Conservation (phyloP, 1,140 invertebrate genomes). For the Spodoptera frugiperda region DNA sequence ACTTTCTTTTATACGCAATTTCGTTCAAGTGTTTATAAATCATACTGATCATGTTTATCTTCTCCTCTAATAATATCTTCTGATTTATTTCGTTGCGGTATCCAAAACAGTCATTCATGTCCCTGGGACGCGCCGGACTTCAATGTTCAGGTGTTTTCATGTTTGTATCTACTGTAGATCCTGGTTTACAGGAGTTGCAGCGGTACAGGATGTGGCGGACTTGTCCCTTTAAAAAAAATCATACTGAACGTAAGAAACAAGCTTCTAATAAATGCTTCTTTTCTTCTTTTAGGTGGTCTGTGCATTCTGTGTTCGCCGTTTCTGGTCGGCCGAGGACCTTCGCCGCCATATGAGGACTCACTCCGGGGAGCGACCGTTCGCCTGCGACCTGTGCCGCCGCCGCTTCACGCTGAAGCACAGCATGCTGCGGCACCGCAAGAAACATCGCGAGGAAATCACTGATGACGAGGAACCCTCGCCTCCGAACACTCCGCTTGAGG, state of each 20-base stretch:
- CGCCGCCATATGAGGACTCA: slow-evolving; percentile 96
- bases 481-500: slow-evolving; percentile 63
- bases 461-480: slow-evolving; percentile 85
- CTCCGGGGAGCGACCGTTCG: slow-evolving; percentile 93
- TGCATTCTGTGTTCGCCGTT: slow-evolving; percentile 96
- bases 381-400: slow-evolving; percentile 93
- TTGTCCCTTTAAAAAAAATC: too few relatives aligned
- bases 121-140: too few relatives aligned
- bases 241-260: not conserved
- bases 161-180: too few relatives aligned
- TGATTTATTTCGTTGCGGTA: too few relatives aligned
- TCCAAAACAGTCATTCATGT: too few relatives aligned
- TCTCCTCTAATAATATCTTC: too few relatives aligned
- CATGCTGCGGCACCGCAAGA: slow-evolving; percentile 96
- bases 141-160: too few relatives aligned
- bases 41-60: not conserved
- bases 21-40: not conserved
- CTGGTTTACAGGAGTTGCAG: too few relatives aligned
- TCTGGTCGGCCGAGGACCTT: slow-evolving; percentile 97
- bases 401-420: slow-evolving; percentile 97
- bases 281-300: slow-evolving; percentile 90
- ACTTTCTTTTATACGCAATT: not conserved
- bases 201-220: too few relatives aligned
- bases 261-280: not conserved
- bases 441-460: slow-evolving; percentile 88